Conservation (phyloP, 2,113 vertebrate species). For the Alethe diademata region DNA sequence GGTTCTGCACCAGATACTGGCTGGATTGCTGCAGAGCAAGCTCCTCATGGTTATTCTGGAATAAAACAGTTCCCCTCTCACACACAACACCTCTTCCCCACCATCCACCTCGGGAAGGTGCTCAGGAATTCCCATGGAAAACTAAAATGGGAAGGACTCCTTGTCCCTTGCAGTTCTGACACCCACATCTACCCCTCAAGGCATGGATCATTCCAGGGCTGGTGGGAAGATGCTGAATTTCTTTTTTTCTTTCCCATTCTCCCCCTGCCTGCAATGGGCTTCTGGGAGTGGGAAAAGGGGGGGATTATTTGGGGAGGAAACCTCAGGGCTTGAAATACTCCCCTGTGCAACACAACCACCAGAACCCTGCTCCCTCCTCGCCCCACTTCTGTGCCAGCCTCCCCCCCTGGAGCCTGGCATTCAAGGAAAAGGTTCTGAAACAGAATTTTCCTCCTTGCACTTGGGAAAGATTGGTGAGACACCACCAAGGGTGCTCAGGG, state of each 20-base stretch:
- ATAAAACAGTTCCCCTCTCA: neutral
- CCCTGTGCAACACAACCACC: neutral
- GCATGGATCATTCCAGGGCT: neutral
- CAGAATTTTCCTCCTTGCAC: neutral
- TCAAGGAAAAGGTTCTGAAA: neutral
- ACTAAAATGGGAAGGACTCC: neutral
- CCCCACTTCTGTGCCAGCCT: neutral
- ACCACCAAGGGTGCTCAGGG: neutral
- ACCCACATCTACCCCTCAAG: neutral
- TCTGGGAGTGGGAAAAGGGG: neutral
- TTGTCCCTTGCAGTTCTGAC: neutral
- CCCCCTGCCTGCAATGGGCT: neutral
- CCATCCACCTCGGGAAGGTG: neutral
- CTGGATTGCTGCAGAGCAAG: conserved; percentile 31
- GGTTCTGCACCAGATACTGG: conserved; percentile 12
- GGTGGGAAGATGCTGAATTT: neutral
- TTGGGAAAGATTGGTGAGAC: neutral
- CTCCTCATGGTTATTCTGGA: neutral
- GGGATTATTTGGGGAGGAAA: neutral
- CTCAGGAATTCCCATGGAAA: neutral
- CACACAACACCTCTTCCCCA: neutral
- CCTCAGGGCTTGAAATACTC: conserved; percentile 21
- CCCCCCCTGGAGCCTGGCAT: neutral
- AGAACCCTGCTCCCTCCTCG: neutral
- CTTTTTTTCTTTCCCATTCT: neutral